Evolutionary conservation across 2,797 vertebrate genomes (phyloP).

Genomic region (Schizopygopsis pylzovi): DNA sequence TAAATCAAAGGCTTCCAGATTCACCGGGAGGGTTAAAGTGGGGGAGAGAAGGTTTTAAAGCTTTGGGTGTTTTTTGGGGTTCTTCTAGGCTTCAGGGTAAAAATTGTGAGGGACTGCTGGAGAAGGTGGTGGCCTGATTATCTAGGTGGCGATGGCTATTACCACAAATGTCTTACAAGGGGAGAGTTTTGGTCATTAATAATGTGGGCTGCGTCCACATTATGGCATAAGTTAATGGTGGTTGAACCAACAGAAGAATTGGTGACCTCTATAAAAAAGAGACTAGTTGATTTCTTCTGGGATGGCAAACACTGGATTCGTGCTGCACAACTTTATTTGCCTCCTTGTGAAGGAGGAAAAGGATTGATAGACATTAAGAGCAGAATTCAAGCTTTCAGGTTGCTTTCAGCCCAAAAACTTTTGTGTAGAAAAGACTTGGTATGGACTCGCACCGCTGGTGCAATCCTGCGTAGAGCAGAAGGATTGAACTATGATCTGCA

Average conservation of each 20-base stretch:
- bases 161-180: conserved; percentile 6
- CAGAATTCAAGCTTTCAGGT: background rate
- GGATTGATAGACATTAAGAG: background rate
- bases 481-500: no score
- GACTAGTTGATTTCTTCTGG: background rate
- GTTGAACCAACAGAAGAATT: background rate
- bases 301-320: background rate
- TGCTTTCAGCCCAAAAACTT: background rate
- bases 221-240: background rate
- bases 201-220: background rate
- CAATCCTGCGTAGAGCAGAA: background rate
- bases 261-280: background rate
- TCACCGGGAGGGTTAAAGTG: background rate
- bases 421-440: background rate
- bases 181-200: background rate
- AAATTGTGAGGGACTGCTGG: conserved; percentile 27
- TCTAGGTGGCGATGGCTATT: conserved; percentile 21
- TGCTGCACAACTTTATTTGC: background rate
- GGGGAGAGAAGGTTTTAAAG: background rate
- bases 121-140: conserved; percentile 17
- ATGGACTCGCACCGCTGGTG: background rate
- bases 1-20: background rate
- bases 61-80: no score
- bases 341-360: background rate
- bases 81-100: no score